These are phyloP conservation scores for Eristalinus aeneus DNA, from an alignment of 2,888 invertebrate species.

Conservation along the genomic window DNA sequence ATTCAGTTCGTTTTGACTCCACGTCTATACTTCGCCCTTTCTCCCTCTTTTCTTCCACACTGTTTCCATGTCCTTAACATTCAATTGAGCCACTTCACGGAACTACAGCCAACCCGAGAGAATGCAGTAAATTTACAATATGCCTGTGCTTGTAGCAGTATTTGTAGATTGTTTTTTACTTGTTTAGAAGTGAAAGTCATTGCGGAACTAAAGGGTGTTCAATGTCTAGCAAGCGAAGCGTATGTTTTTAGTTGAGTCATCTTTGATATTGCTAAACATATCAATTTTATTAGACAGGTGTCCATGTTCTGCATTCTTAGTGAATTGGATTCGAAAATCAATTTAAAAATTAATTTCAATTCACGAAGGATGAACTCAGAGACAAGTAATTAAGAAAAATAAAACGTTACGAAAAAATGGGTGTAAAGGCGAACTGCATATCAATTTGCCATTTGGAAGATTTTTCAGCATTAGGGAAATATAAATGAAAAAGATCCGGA, in stretches of 20 bases:
- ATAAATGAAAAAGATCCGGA: no score
- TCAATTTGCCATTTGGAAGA: no score
- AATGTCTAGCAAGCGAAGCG: conserved; percentile 3
- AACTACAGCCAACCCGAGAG: conserved; percentile 8
- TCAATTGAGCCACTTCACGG: conserved; percentile 55
- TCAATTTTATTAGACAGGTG: conserved; percentile 67
- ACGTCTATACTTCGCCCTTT: neutral
- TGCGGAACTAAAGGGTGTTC: conserved; percentile 37
- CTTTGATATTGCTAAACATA: conserved; percentile 62
- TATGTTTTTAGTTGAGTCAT: conserved; percentile 47
- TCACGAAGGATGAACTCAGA: no score
- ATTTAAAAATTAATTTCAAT: no score
- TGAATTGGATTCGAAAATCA: no score
- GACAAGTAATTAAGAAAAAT: no score
- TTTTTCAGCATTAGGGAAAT: no score
- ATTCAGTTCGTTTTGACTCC: conserved; percentile 25
- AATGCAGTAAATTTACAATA: conserved; percentile 16
- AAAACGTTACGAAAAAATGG: no score
- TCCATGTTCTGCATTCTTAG: no score
- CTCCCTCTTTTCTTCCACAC: conserved; percentile 4
- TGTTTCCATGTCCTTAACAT: conserved; percentile 36
- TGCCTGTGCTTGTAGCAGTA: neutral
- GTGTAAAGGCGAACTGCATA: no score
- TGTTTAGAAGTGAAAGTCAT: conserved; percentile 59
- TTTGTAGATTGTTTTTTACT: conserved; percentile 14